These are phyloP conservation scores for Agrochola litura DNA, from an alignment of 2,888 invertebrate species.

Conservation along the genomic window DNA sequence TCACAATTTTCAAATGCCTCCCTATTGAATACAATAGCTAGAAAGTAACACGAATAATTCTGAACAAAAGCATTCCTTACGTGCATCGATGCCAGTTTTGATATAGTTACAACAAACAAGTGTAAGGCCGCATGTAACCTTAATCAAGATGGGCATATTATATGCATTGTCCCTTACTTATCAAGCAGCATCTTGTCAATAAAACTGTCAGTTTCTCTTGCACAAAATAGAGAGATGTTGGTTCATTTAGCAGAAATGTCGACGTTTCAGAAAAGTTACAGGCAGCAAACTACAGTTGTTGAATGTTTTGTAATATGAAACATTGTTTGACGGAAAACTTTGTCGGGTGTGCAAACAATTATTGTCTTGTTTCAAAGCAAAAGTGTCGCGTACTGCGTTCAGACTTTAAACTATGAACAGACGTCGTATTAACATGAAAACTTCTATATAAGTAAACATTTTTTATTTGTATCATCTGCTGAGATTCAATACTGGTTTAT, in stretches of 20 bases:
- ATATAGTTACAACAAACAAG: slow-evolving; percentile 53
- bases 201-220: slow-evolving; percentile 32
- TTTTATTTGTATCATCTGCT: slow-evolving; percentile 28
- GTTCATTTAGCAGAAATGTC: slow-evolving; percentile 53
- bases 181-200: slow-evolving; percentile 10
- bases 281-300: slow-evolving; percentile 57
- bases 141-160: slow-evolving; percentile 41
- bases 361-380: slow-evolving; percentile 74
- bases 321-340: slow-evolving; percentile 82
- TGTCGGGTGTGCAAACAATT: slow-evolving; percentile 76
- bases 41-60: slow-evolving; percentile 77
- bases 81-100: slow-evolving; percentile 68
- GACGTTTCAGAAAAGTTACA: slow-evolving; percentile 53
- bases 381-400: slow-evolving; percentile 50
- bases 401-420: slow-evolving; percentile 47
- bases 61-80: slow-evolving; percentile 83
- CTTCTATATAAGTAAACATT: slow-evolving; percentile 36
- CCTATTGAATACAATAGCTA: slow-evolving; percentile 80
- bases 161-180: slow-evolving; percentile 25
- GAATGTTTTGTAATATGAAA: slow-evolving; percentile 82
- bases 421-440: slow-evolving; percentile 49
- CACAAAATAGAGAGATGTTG: slow-evolving; percentile 23
- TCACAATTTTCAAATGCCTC: slow-evolving; percentile 73
- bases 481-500: slow-evolving; percentile 36
- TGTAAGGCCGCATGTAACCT: slow-evolving; percentile 25